phyloP scores from a whole-genome alignment of 1,140 invertebrate genomes.

The Ceratitis capitata region DNA sequence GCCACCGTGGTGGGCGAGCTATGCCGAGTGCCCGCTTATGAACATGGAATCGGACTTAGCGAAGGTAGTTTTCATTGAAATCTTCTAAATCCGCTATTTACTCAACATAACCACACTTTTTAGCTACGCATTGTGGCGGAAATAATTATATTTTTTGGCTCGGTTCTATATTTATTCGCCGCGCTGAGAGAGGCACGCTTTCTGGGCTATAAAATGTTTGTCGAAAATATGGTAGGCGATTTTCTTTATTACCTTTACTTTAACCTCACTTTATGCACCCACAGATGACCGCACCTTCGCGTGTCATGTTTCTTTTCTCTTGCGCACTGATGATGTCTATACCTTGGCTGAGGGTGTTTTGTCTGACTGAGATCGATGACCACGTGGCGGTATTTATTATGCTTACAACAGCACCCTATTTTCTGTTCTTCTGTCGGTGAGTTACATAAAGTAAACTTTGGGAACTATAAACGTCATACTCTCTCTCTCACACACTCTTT shows the following conservation, averaged over 20 bases:
- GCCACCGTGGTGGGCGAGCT: conserved; percentile 63
- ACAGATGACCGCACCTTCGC: conserved; percentile 83
- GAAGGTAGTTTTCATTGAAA: conserved; percentile 45
- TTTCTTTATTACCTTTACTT: background rate
- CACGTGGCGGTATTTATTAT: conserved; percentile 92
- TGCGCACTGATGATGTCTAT: conserved; percentile 87
- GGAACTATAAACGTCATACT: background rate
- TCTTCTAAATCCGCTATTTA: background rate
- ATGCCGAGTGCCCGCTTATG: conserved; percentile 62
- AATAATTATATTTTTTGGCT: conserved; percentile 77
- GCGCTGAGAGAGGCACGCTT: conserved; percentile 84
- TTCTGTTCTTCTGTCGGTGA: conserved; percentile 97
- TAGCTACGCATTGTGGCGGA: conserved; percentile 76
- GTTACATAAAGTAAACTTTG: background rate
- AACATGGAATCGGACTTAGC: conserved; percentile 61
- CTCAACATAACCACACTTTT: background rate
- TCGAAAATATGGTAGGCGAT: conserved; percentile 82
- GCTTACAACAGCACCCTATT: conserved; percentile 95
- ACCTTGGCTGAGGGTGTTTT: conserved; percentile 84
- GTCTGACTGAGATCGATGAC: conserved; percentile 87
- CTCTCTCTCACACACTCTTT: too few relatives aligned
- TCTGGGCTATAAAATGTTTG: conserved; percentile 87
- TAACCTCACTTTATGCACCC: conserved; percentile 46
- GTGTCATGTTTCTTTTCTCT: conserved; percentile 94
- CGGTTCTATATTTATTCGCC: conserved; percentile 82